Percentiles rank a stretch among this genome's conserved stretches.
Evolutionary conservation across 2,888 invertebrate species (phyloP).

Genomic region (Lumbricus terrestris): DNA sequence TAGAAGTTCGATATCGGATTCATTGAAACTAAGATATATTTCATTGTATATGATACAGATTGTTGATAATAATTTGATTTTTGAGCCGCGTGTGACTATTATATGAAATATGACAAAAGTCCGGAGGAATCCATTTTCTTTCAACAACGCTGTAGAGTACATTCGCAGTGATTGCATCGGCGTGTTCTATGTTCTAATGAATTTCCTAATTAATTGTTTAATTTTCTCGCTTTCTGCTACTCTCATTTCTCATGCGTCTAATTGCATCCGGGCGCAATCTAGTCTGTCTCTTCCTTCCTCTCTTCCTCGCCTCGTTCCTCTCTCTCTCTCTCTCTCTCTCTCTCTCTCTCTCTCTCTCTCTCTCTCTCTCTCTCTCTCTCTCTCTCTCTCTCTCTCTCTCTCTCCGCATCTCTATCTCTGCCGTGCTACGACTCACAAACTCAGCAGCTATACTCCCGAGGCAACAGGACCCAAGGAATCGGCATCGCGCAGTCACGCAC

Average conservation of each 20-base stretch:
- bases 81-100: neutral
- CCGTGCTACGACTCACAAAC: neutral
- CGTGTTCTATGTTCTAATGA: conserved; percentile 7
- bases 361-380: neutral
- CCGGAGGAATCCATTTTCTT: neutral
- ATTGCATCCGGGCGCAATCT: neutral
- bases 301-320: neutral
- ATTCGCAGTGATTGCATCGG: neutral
- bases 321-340: neutral
- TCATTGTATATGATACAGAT: neutral
- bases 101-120: neutral
- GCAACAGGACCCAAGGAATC: neutral
- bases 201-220: conserved; percentile 19
- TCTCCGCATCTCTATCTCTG: neutral
- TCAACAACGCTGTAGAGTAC: too few species aligned
- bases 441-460: conserved; percentile 3
- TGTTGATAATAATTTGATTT: neutral
- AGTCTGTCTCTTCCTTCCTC: neutral
- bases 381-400: neutral
- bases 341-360: neutral
- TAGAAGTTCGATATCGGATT: neutral
- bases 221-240: conserved; percentile 4
- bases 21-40: neutral
- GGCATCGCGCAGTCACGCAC: neutral
- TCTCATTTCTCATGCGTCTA: conserved; percentile 9